Conservation (phyloP, 2,888 invertebrate species). For the Ophonus ardosiacus region DNA sequence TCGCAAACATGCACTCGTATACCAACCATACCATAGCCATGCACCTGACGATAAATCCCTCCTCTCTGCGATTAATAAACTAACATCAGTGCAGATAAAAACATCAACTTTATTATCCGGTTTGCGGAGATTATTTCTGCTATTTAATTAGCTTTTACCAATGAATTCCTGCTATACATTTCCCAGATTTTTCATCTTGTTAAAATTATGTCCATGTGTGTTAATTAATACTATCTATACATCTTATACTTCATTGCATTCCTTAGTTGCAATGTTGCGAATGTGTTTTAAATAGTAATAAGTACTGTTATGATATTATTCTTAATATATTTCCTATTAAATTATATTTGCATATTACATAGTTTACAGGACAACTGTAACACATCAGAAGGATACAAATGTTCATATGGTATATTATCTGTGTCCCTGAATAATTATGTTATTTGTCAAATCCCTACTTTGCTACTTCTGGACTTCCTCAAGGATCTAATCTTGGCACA, state of each 20-base stretch:
- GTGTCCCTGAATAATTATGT: no score
- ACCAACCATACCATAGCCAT: background rate
- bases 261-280: background rate
- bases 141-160: constrained; percentile 31
- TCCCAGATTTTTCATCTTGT: background rate
- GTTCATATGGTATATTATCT: no score
- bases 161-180: background rate
- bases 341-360: no score
- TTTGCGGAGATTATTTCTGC: constrained; percentile 23
- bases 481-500: no score
- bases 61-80: constrained; percentile 24
- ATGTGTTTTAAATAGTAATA: background rate
- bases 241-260: background rate
- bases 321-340: background rate
- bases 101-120: constrained; percentile 28
- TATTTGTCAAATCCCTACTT: no score
- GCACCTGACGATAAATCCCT: constrained; percentile 29
- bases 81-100: constrained; percentile 33
- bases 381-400: no score
- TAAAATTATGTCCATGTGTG: background rate
- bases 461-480: no score
- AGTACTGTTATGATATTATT: background rate
- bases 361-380: no score
- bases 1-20: background rate
- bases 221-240: constrained; percentile 6